Conservation (phyloP, 2,797 vertebrate genomes). For the Balearica regulorum region DNA sequence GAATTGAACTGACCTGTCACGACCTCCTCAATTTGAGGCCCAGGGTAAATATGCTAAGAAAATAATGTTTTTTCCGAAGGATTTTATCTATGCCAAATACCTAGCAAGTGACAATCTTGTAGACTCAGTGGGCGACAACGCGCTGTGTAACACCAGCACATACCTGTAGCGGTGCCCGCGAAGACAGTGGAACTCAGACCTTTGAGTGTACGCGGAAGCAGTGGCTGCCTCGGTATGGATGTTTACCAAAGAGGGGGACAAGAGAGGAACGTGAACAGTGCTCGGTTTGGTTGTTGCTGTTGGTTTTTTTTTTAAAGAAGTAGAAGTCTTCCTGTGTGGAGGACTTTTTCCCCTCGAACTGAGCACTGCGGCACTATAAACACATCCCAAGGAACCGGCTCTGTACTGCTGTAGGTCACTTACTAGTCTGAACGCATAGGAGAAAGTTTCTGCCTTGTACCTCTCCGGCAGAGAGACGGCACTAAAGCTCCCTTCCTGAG, state of each 20-base stretch:
- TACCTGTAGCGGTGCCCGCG: neutral
- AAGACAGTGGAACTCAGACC: neutral
- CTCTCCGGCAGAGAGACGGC: neutral
- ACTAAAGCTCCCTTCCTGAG: neutral
- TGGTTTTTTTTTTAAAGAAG: neutral
- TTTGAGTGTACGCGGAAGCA: neutral
- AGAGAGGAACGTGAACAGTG: neutral
- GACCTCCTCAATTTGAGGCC: neutral
- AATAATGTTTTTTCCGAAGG: neutral
- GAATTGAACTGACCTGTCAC: neutral
- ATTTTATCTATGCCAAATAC: neutral
- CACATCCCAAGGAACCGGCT: neutral
- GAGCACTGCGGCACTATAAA: neutral
- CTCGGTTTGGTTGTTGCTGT: neutral
- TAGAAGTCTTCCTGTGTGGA: neutral
- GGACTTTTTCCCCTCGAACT: neutral
- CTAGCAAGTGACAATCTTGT: neutral
- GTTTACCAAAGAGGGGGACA: neutral
- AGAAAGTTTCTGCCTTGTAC: neutral
- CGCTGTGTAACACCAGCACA: neutral
- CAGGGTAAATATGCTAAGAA: neutral
- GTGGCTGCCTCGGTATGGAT: neutral
- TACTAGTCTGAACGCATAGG: rapidly evolving
- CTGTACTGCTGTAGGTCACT: neutral
- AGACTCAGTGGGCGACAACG: neutral